Conservation (phyloP, 2,113 vertebrate species). For the Empidonax traillii region DNA sequence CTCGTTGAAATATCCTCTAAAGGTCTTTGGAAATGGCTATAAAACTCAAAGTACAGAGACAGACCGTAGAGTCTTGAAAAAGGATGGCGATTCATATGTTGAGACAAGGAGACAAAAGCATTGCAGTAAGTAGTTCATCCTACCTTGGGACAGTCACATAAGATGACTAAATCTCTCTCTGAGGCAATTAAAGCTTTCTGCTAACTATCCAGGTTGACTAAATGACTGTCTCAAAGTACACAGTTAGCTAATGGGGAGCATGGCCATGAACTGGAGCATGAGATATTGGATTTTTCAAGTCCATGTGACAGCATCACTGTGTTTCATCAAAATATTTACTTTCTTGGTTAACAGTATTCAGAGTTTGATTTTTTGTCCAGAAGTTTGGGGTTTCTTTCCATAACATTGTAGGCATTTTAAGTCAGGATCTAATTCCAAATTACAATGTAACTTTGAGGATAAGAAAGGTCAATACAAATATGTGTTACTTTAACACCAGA, state of each 20-base stretch:
- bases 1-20: not conserved
- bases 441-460: not conserved
- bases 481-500: not conserved
- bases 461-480: not conserved
- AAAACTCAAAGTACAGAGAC: not conserved
- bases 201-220: not conserved
- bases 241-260: not conserved
- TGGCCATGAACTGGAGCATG: not conserved
- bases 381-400: rapidly evolving
- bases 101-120: not conserved
- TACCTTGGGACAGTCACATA: not conserved
- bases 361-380: not conserved
- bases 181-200: not conserved
- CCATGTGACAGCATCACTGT: not conserved
- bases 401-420: not conserved
- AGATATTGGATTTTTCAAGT: not conserved
- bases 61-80: not conserved
- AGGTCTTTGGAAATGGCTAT: not conserved
- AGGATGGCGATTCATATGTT: not conserved
- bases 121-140: not conserved
- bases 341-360: not conserved
- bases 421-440: not conserved
- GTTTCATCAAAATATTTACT: not conserved
- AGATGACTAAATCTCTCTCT: not conserved
- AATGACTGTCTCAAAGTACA: not conserved